phyloP scores from a whole-genome alignment of 35 echinoderm and acorn worm genomes.

The Anneissia japonica region DNA sequence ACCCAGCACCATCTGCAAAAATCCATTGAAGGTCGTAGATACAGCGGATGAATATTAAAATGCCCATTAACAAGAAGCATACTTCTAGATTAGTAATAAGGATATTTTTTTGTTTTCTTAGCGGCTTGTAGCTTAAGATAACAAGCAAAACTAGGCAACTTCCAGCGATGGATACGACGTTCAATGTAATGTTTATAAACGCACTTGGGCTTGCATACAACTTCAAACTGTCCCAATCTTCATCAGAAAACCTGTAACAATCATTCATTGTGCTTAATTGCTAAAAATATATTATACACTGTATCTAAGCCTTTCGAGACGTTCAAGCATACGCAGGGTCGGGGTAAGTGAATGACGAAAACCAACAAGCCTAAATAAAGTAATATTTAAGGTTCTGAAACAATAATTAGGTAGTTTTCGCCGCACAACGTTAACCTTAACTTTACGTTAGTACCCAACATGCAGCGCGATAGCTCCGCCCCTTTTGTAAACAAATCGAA shows the following conservation, averaged over 20 bases:
- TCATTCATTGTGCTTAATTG: no score
- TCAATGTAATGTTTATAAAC: background rate
- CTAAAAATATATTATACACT: no score
- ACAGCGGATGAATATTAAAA: background rate
- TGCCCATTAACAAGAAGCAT: background rate
- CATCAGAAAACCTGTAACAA: background rate
- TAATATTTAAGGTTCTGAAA: no score
- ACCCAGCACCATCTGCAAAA: background rate
- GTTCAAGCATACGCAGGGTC: no score
- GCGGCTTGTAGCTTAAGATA: background rate
- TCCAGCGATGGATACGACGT: background rate
- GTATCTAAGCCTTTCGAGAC: no score
- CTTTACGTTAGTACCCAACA: no score
- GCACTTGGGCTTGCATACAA: background rate
- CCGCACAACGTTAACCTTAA: no score
- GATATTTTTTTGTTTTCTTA: background rate
- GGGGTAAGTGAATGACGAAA: no score
- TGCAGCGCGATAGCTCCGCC: no score
- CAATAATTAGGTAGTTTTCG: no score
- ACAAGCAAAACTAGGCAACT: background rate
- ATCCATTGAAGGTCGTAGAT: background rate
- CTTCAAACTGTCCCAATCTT: background rate
- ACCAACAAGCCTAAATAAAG: no score
- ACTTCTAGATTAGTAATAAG: background rate
- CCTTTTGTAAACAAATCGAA: no score